Evolutionary conservation across 2,888 invertebrate genomes (phyloP).

Genomic region (Rhopalosiphum nymphaeae): DNA sequence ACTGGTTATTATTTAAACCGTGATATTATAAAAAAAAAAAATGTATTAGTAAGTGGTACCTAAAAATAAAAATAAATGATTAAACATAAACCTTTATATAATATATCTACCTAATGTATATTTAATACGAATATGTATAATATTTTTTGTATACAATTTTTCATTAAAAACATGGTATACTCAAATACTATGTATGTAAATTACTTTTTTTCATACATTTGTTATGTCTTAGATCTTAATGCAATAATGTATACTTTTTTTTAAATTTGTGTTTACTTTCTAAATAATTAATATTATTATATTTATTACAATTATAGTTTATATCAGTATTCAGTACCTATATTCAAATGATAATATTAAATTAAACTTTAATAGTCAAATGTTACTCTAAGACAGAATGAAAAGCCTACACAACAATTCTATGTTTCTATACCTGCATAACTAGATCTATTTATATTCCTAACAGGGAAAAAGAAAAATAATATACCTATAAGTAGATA

Average conservation of each 20-base stretch:
- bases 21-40: background rate
- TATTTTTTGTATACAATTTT: too few relatives aligned
- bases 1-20: background rate
- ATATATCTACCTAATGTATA: background rate
- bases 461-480: background rate
- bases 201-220: background rate
- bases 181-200: background rate
- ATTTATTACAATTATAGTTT: too few relatives aligned
- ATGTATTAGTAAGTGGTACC: background rate
- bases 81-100: too few relatives aligned
- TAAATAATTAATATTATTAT: too few relatives aligned
- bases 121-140: too few relatives aligned
- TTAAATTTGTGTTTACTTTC: background rate
- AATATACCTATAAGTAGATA: background rate
- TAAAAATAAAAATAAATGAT: too few relatives aligned
- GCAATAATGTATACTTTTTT: background rate
- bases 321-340: too few relatives aligned
- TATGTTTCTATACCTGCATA: too few relatives aligned
- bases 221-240: background rate
- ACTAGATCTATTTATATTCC: background rate
- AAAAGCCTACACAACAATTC: too few relatives aligned
- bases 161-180: background rate
- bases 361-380: background rate
- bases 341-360: too few relatives aligned
- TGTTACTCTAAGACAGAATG: background rate